Evolutionary conservation across 2,888 invertebrate species (phyloP).

Genomic region (Mythimna loreyi): DNA sequence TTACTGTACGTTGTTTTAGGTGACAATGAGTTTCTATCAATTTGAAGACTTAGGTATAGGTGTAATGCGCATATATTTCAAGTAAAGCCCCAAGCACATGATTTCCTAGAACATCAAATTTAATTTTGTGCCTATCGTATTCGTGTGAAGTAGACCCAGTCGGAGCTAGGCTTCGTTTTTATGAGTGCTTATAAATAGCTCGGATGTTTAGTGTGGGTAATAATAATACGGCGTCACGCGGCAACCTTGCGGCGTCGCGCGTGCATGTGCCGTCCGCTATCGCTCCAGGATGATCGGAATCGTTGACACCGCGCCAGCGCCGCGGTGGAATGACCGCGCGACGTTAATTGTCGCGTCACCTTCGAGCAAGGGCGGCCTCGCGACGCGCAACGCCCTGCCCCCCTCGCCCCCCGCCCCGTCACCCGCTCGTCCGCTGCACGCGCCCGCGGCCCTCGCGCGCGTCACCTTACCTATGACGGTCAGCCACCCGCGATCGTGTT

Average conservation of each 20-base stretch:
- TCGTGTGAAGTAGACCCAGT: constrained; percentile 12
- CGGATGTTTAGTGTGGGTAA: constrained; percentile 38
- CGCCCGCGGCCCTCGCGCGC: constrained; percentile 61
- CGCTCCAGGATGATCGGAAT: constrained; percentile 86
- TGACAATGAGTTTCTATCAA: neutral
- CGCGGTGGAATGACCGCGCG: constrained; percentile 87
- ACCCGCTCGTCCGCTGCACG: constrained; percentile 49
- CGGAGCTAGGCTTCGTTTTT: constrained; percentile 50
- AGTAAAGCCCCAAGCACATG: constrained; percentile 2
- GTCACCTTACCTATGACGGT: constrained; percentile 79
- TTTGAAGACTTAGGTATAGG: neutral
- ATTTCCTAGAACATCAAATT: neutral
- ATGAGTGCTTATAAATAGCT: constrained; percentile 54
- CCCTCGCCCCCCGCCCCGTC: constrained; percentile 45
- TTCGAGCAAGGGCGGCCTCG: constrained; percentile 85
- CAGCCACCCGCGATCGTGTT: constrained; percentile 75
- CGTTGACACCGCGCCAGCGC: constrained; percentile 88
- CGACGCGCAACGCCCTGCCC: constrained; percentile 69
- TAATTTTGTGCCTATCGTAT: constrained; percentile 14
- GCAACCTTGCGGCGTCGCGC: constrained; percentile 59
- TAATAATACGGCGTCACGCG: constrained; percentile 60
- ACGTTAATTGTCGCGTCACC: constrained; percentile 89
- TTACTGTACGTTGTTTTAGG: neutral
- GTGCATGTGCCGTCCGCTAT: constrained; percentile 77
- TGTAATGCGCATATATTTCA: constrained; percentile 3